Base-by-base conservation (phyloP, 1,140 invertebrate species). In the Dermatophagoides farinae region DNA sequence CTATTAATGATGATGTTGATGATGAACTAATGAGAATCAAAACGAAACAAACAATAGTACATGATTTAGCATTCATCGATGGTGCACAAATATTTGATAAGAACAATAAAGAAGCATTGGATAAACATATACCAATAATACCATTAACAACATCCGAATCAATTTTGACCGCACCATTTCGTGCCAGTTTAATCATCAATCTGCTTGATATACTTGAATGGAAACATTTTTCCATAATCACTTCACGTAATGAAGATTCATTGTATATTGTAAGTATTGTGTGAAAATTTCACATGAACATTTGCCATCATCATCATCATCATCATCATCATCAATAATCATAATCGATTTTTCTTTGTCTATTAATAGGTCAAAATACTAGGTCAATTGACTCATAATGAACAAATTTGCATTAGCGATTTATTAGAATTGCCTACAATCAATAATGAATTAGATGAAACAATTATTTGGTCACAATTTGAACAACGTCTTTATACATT, bases 351-450 rank as follows among this genome's bases (percentile, higher is more conserved):
- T 46, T 46, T 46, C 5, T 46, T 20, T 10, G 20, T 5, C 2
- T 58, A n/a, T 49, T 23, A 18, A 31, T 22, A 58, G 57, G 57
- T 58, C 9, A 58, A 58, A 58, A 44, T 46, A 50, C 22, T 58
- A 16, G 57, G 57, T 20, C 38, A 58, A 31, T 18, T 58, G 14
- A 23, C 57, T 5, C 57, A 58, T 18, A 55, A 47, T 16, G 57
- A 38, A 23, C 39, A 22, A 1, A 23, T 58, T 44, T 58, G 57
- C 16, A 58, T 58, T 16, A 18, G 10, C 6, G 25, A 41, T 23
- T 47, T 58, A 12, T 41, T 44, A 14, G 57, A 58, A 49, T 46
- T 14, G 38, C 38, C 22, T 5, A 23, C 52, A 31, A 31, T 31
- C 25, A 54, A 14, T n/a, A 11, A 8, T 25, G 47, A 25, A 55